A percentile compares a stretch with the other conserved stretches of the same genome.
Conservation (phyloP, 2,113 vertebrate species). For the Acinonyx jubatus region DNA sequence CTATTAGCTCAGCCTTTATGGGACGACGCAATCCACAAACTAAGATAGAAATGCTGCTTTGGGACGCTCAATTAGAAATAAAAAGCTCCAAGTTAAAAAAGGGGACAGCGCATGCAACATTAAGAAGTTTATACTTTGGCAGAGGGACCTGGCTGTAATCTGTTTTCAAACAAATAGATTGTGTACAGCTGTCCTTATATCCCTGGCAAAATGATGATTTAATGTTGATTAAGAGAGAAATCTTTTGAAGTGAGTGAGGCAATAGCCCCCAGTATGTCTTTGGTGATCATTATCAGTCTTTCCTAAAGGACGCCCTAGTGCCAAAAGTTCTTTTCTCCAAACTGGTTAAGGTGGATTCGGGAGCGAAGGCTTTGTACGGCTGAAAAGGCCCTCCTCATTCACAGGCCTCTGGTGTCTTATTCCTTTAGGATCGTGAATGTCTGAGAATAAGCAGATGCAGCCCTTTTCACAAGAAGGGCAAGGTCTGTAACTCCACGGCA, state of each 20-base stretch:
- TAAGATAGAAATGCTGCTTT: slow-evolving; percentile 30
- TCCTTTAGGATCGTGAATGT: slow-evolving; percentile 87
- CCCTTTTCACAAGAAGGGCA: slow-evolving; percentile 86
- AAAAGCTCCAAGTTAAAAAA: slow-evolving; percentile 70
- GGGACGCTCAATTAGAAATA: slow-evolving; percentile 38
- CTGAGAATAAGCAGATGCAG: slow-evolving; percentile 91
- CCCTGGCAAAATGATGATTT: slow-evolving; percentile 88
- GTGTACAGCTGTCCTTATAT: slow-evolving; percentile 88
- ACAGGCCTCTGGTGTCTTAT: slow-evolving; percentile 88
- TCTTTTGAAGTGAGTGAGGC: slow-evolving; percentile 87
- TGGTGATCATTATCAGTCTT: slow-evolving; percentile 89
- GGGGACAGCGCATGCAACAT: slow-evolving; percentile 78
- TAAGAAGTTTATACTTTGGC: slow-evolving; percentile 82
- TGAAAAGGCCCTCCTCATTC: slow-evolving; percentile 88
- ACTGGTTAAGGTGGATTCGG: slow-evolving; percentile 87
- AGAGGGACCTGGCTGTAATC: slow-evolving; percentile 85
- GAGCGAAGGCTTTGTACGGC: slow-evolving; percentile 86
- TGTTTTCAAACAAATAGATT: slow-evolving; percentile 91
- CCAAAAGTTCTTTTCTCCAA: slow-evolving; percentile 86
- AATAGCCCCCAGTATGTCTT: slow-evolving; percentile 85
- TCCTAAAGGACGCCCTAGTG: slow-evolving; percentile 87
- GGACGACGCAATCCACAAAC: slow-evolving; percentile 4
- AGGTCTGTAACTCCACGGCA: slow-evolving; percentile 72
- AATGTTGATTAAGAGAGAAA: slow-evolving; percentile 89
- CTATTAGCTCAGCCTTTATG: slow-evolving; percentile 18